phyloP scores from a whole-genome alignment of 2,888 invertebrate species.

The Lasioglossum pauxillum region DNA sequence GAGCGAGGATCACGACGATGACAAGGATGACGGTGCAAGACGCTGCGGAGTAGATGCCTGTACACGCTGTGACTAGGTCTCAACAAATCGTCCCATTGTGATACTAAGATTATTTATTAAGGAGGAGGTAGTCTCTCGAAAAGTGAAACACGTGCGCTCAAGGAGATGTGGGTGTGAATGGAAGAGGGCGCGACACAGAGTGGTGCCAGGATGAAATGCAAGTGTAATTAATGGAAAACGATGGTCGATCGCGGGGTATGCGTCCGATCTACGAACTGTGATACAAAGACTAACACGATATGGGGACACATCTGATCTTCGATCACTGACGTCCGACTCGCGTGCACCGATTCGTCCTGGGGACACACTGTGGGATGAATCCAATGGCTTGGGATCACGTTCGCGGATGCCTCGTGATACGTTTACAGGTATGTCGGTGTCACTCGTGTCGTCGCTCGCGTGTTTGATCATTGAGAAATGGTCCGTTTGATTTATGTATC shows the following conservation, averaged over 20 bases:
- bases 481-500: background rate
- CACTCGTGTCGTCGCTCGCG: background rate
- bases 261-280: slow-evolving; percentile 66
- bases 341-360: slow-evolving; percentile 28
- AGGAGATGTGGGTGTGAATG: slow-evolving; percentile 64
- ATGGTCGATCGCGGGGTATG: slow-evolving; percentile 63
- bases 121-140: slow-evolving; percentile 40
- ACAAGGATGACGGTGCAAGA: background rate
- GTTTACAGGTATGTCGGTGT: slow-evolving; percentile 45
- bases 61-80: background rate
- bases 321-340: slow-evolving; percentile 54
- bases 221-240: slow-evolving; percentile 67
- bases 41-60: slow-evolving; percentile 5
- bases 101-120: slow-evolving; percentile 70
- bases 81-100: slow-evolving; percentile 71
- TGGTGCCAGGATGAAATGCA: slow-evolving; percentile 55
- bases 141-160: slow-evolving; percentile 67
- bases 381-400: slow-evolving; percentile 35
- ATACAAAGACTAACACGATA: slow-evolving; percentile 57
- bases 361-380: slow-evolving; percentile 46
- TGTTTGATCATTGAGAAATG: background rate
- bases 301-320: slow-evolving; percentile 33
- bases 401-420: slow-evolving; percentile 53
- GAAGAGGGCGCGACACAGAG: slow-evolving; percentile 62
- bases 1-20: background rate